A percentile compares a stretch with the other conserved stretches of the same genome.
These are phyloP conservation scores for Chrysogorgia sp. DNA, from an alignment of 92 coral and sea anemone genomes.

Conservation along the genomic window DNA sequence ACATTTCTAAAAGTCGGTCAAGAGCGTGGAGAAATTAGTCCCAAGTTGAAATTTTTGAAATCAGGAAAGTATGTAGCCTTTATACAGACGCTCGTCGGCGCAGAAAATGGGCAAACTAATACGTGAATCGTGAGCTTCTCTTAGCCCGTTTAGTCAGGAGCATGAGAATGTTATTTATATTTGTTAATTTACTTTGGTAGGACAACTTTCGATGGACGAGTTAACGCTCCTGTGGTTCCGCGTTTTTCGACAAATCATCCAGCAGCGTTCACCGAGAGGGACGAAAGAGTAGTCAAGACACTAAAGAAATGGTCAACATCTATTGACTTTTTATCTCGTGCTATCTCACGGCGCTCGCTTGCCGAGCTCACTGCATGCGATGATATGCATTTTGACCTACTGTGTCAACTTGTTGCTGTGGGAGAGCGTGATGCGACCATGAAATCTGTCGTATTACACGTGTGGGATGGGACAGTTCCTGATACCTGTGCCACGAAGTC, in stretches of 20 bases:
- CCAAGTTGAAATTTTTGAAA: no score
- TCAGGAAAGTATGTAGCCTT: no score
- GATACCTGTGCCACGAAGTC: slow-evolving; percentile 2
- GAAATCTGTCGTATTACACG: slow-evolving; percentile 49
- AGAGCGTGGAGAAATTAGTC: no score
- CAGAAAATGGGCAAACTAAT: no score
- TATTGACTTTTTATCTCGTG: neutral
- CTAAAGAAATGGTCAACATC: slow-evolving; percentile 59
- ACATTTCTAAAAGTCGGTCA: no score
- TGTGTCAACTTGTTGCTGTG: slow-evolving; percentile 76
- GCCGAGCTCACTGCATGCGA: slow-evolving; percentile 53
- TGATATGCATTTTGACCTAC: slow-evolving; percentile 61
- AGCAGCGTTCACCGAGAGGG: slow-evolving; percentile 49
- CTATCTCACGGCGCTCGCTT: neutral
- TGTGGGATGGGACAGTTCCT: slow-evolving; percentile 86
- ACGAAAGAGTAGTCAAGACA: slow-evolving; percentile 52
- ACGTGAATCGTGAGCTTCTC: no score
- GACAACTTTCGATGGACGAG: slow-evolving; percentile 64
- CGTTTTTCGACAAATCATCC: slow-evolving; percentile 51
- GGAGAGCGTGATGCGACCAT: slow-evolving; percentile 8
- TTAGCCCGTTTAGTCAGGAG: no score
- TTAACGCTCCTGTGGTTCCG: slow-evolving; percentile 39
- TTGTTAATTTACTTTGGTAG: slow-evolving; percentile 38
- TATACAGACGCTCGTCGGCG: no score
- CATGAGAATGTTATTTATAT: no score